phyloP scores from a whole-genome alignment of 2,888 invertebrate species.

The Oithona nana region DNA sequence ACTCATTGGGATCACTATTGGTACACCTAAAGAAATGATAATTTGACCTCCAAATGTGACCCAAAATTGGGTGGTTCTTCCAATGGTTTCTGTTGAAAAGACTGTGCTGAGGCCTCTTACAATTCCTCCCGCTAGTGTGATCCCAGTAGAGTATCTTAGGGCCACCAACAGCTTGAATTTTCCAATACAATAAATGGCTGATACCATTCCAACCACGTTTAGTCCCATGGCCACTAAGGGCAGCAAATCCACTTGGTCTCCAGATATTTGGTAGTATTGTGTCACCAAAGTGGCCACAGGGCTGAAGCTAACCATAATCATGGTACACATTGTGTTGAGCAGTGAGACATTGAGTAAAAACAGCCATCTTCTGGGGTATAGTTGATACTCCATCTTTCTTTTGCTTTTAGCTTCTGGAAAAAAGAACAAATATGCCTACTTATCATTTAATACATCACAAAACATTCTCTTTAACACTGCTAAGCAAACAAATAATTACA shows the following conservation, averaged over 20 bases:
- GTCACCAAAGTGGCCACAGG: constrained; percentile 1
- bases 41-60: constrained; percentile 10
- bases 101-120: background rate
- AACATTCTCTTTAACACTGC: too few species aligned
- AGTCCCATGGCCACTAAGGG: background rate
- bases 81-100: background rate
- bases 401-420: too few species aligned
- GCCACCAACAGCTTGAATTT: background rate
- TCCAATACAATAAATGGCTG: background rate
- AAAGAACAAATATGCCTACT: too few species aligned
- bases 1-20: background rate
- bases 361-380: background rate
- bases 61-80: background rate
- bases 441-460: too few species aligned
- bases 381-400: background rate
- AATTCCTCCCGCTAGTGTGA: background rate
- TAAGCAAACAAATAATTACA: too few species aligned
- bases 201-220: background rate
- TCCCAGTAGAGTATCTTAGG: background rate
- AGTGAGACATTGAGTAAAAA: background rate
- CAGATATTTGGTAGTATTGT: constrained; percentile 1
- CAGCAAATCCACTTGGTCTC: constrained; percentile 1
- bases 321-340: background rate
- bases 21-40: background rate
- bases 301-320: background rate